Evolutionary conservation across 2,113 vertebrate species (phyloP), one percentile per base, ranked within the genome.

Genomic region (Larimichthys polyactis): DNA sequence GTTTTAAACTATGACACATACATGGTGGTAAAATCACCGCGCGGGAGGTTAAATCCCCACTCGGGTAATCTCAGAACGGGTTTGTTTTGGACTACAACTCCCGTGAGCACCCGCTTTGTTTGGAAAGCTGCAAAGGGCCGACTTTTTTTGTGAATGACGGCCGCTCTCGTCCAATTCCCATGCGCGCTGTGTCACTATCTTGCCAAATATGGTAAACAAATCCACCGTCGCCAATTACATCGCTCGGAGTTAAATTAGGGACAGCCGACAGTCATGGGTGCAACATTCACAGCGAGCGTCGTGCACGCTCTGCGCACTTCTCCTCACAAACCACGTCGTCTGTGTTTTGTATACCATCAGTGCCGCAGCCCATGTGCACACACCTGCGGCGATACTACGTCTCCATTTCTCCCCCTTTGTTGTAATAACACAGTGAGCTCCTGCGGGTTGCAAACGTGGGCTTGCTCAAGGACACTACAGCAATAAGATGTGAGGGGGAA

Each of bases 171-270:
- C 97, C 97, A 97, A 96, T 96, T 91, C 89, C 71, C 74, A 57
- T 36, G 71, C 85, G 89, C 83, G 65, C 83, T 94, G 93, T 90
- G 90, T 93, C 93, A 92, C 95, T 93, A 94, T 93, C 94, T 96
- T 93, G 95, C 97, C 97, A 96, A 96, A 98, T 97, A 96, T 96
- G 97, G 97, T 96, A 96, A 98, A 96, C 95, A 96, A 96, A 93
- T 85, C 93, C 91, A 92, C 88, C 46, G 17, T 86, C 63, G 68
- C 97, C 96, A 97, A 96, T 97, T 87, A 92, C 87, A 90, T 78
- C 49, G 91, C 86, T 84, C 74, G 19, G 83, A 94, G 92, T 75
- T 71, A 88, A 72, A 80, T 82, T 87, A 71, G 81, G 91, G 76
- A 85, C 81, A 84, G 79, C 58, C 75, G 77, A 83, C 64, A 67